Evolutionary conservation across 2,888 invertebrate species (phyloP).

Genomic region (Dascillus cervinus): DNA sequence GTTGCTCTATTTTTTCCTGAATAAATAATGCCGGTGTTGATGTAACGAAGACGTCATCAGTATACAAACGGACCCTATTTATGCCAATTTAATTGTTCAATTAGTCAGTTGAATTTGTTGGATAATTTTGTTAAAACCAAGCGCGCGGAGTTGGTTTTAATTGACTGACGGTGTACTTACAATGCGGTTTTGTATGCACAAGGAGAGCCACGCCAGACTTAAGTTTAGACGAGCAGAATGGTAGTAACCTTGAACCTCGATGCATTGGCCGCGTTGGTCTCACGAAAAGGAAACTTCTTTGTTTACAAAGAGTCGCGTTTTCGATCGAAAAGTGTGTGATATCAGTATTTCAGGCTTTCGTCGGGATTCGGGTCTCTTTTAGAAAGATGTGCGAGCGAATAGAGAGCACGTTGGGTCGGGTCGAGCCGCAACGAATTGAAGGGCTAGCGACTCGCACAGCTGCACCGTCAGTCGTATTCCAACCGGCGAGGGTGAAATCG

Average conservation of each 20-base stretch:
- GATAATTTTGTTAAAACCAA: too few relatives aligned
- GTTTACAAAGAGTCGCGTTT: slow-evolving; percentile 11
- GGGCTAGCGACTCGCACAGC: slow-evolving; percentile 19
- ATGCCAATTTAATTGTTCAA: too few relatives aligned
- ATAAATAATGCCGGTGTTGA: too few relatives aligned
- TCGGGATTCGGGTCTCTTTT: neutral
- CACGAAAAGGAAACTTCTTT: slow-evolving; percentile 9
- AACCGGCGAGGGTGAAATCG: slow-evolving; percentile 31
- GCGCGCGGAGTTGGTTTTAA: too few relatives aligned
- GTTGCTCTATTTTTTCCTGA: too few relatives aligned
- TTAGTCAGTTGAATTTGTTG: too few relatives aligned
- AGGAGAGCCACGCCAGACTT: too few relatives aligned
- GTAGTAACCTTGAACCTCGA: slow-evolving; percentile 36
- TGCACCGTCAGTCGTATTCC: slow-evolving; percentile 29
- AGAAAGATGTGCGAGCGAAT: slow-evolving; percentile 2
- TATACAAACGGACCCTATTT: too few relatives aligned
- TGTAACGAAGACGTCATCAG: too few relatives aligned
- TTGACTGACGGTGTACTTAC: too few relatives aligned
- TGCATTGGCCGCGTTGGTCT: slow-evolving; percentile 30
- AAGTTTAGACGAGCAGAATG: too few relatives aligned
- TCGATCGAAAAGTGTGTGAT: slow-evolving; percentile 3
- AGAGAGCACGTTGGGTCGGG: slow-evolving; percentile 31
- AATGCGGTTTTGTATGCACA: too few relatives aligned
- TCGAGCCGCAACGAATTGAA: slow-evolving; percentile 26
- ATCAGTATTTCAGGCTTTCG: slow-evolving; percentile 5